Evolutionary conservation across 2,888 invertebrate genomes (phyloP), one percentile per base, ranked within the genome.

Genomic region (Drosophila maculinotata): DNA sequence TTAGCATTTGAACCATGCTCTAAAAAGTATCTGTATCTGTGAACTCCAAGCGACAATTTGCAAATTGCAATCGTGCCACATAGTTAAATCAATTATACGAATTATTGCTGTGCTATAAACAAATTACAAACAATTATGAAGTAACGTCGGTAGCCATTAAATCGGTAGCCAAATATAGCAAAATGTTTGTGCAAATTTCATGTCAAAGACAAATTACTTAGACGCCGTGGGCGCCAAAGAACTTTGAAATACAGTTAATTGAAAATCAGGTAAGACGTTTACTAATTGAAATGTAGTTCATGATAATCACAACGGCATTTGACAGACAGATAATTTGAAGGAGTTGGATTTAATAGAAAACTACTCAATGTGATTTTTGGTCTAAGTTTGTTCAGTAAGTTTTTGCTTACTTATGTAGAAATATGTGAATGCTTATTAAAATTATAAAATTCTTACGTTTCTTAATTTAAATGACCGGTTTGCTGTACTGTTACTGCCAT

Each of bases 101-200:
- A 59, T 69, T 64, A 38, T 48, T 53, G 63, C 41, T 33, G 66
- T 73, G 72, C 38, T 31, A 51, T 52, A 64, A 78, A 59, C 58
- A 48, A 72, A 76, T 68, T 78, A 69, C 17, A 64, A 75, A 66
- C 77, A 68, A 66, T 80, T 80, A 63, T 52, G 28, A 47, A 53
- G 52, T 33, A 28, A 35, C 44, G 38, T 8, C 31, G n/a, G n/a
- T n/a, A n/a, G n/a, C n/a, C n/a, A n/a, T n/a, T n/a, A n/a, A n/a
- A n/a, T n/a, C 26, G 20, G 42, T 58, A 38, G 47, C 31, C 47
- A 33, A 38, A 47, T 47, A 30, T 49, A 26, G 10, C 33, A 52
- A 36, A 62, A 66, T 85, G 49, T 45, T 64, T 42, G 45, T 38
- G 51, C 33, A 56, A 51, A 68, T 45, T 56, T 36, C 44, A 45